Percentiles rank a stretch among this genome's conserved stretches.
Evolutionary conservation across 2,113 vertebrate species (phyloP).

Genomic region (Zosterops hypoxanthus): DNA sequence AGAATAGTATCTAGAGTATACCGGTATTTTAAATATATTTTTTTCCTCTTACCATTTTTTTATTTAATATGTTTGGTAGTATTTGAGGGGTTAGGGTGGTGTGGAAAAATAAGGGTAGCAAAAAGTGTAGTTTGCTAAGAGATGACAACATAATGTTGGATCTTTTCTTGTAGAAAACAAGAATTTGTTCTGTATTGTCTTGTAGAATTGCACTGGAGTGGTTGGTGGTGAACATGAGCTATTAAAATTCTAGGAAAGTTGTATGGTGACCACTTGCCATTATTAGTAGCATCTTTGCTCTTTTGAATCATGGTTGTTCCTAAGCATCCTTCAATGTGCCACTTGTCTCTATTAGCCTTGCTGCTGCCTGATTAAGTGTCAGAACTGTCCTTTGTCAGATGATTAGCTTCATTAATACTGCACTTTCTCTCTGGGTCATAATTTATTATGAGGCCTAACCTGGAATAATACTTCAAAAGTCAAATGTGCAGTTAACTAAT

Average conservation of each 20-base stretch:
- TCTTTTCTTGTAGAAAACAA: not conserved
- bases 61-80: not conserved
- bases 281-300: slow-evolving; percentile 14
- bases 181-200: no score
- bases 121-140: not conserved
- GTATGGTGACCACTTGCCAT: slow-evolving; percentile 15
- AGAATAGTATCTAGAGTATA: not conserved
- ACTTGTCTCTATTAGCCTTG: slow-evolving; percentile 40
- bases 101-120: not conserved
- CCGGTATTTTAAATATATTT: not conserved
- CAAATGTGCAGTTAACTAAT: not conserved
- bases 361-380: slow-evolving; percentile 55
- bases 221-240: not conserved
- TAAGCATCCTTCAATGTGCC: slow-evolving; percentile 19
- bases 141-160: not conserved
- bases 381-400: slow-evolving; percentile 29
- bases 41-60: not conserved
- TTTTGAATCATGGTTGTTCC: slow-evolving; percentile 30
- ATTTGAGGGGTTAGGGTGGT: fast-evolving
- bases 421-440: slow-evolving; percentile 1
- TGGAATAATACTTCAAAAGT: not conserved
- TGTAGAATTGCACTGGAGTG: not conserved
- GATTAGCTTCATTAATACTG: slow-evolving; percentile 31
- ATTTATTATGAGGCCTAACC: slow-evolving; percentile 30
- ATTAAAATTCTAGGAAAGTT: slow-evolving; percentile 7